Evolutionary conservation across 2,888 invertebrate genomes (phyloP), one percentile per base, ranked within the genome.

Genomic region (Oligia latruncula): DNA sequence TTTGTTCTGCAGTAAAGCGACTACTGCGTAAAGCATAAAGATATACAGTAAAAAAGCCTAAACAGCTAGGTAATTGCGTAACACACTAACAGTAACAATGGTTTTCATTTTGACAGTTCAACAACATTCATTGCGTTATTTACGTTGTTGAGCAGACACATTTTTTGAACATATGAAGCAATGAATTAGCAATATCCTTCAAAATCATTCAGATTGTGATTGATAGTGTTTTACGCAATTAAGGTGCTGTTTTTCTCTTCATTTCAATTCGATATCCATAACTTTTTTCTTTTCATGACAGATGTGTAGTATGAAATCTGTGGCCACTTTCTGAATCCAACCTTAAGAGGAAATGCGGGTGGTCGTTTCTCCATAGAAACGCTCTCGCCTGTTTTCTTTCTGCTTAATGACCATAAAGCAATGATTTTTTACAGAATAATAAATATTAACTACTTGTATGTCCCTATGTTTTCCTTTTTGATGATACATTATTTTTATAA

Each of bases 291-390:
- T 71, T 40, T 49, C 66, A 62, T 55, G 83, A 67, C 60, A 67
- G 71, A 71, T 60, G 55, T 71, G 29, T 71, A 52, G 60, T 82
- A 62, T 58, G 74, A 46, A 58, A 75, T 73, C 87, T 68, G 77
- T 83, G 84, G 65, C 84, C 81, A 82, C 73, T 82, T 78, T 76
- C 74, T 84, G 40, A 70, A 81, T 75, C 84, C 85, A 88, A 88
- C 88, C 84, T 83, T 40, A 40, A 29, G 29, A 29, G 29, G 29
- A 29, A 29, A 29, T 29, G 29, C 29, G 29, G 29, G 29, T 29
- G 29, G 29, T 29, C 29, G 29, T 29, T 29, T 29, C 29, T 29
- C 29, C 29, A 29, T 29, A 29, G 40, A 40, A 40, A 40, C 40
- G 40, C 40, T 40, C 40, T 40, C 40, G 40, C 40, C 40, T 40